Conservation (phyloP, 2,113 vertebrate genomes). For the Trichechus manatus region DNA sequence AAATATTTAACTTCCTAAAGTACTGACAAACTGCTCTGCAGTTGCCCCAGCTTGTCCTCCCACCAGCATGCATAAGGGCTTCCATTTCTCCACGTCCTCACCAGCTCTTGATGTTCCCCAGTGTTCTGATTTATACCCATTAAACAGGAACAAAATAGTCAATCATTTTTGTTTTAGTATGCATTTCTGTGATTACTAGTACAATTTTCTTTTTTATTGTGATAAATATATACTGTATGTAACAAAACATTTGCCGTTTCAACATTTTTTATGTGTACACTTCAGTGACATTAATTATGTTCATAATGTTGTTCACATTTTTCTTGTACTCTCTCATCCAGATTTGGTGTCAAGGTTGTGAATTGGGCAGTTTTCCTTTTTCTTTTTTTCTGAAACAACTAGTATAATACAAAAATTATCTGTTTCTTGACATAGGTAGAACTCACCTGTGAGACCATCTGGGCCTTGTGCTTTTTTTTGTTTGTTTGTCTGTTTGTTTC, state of each 20-base stretch:
- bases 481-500: not conserved
- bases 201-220: not conserved
- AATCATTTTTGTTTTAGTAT: fast-evolving
- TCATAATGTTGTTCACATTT: not conserved
- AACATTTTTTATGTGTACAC: not conserved
- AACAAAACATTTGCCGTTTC: not conserved
- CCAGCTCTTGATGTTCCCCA: not conserved
- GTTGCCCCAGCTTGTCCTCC: not conserved
- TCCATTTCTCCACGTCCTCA: not conserved
- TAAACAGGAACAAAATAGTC: not conserved
- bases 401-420: not conserved
- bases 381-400: not conserved
- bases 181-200: not conserved
- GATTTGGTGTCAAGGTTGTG: not conserved
- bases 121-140: not conserved
- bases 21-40: not conserved
- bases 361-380: not conserved
- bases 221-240: not conserved
- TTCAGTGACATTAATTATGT: not conserved
- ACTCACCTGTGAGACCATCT: not conserved
- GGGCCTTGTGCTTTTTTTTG: not conserved
- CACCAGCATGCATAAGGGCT: fast-evolving
- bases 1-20: not conserved
- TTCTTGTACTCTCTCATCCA: not conserved
- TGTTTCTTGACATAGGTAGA: not conserved